Base-by-base conservation (phyloP, 1,140 invertebrate species). In the Hyles euphorbiae region DNA sequence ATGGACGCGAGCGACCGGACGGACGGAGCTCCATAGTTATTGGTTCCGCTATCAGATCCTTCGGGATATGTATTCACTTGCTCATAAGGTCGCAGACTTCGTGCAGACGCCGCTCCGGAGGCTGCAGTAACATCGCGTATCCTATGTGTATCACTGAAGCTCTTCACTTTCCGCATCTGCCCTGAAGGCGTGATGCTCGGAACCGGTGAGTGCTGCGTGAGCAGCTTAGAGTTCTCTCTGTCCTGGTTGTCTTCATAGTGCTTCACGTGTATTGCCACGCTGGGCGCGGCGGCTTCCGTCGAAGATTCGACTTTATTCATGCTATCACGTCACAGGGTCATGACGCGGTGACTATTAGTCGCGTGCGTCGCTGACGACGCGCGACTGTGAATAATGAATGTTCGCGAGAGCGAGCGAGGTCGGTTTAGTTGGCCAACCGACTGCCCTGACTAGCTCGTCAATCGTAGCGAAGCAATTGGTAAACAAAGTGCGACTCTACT, bases 1-100 rank as follows among this genome's bases (percentile, higher is more conserved):
- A 96, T 94, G 34, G 95, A 96, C 51, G 94, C 94, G 63, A 95
- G 91, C 34, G 94, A 95, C 51, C 93, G 91, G 36, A 95, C 91
- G 6, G 94, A 95, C 10, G 92, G 90, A 40, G 92, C 92, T 76
- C 93, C 93, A 67, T 88, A 85, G 54, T 87, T 81, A 65, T 83
- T 89, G 40, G 88, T 89, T 53, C 86, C 83, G 59, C 77, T 81
- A 46, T 90, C 91, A 22, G 90, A 90, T 71, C 80, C 80, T 58
- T 85, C 82, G 47, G 83, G 82, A 58, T 82, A 84, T 34, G 74
- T 58, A 54, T 67, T 75, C 43, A 88, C 85, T 58, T 83, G 81
- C n/a, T 88, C 87, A 61, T 89, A 86, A 45, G 83, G 86, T 12
- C 86, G 79, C 48, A 88, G 69, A 61, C 83, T 80, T n/a, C 86